Percentiles rank a stretch among this genome's conserved stretches.
Evolutionary conservation across 2,113 vertebrate genomes (phyloP).

Genomic region (Diadophis punctatus): DNA sequence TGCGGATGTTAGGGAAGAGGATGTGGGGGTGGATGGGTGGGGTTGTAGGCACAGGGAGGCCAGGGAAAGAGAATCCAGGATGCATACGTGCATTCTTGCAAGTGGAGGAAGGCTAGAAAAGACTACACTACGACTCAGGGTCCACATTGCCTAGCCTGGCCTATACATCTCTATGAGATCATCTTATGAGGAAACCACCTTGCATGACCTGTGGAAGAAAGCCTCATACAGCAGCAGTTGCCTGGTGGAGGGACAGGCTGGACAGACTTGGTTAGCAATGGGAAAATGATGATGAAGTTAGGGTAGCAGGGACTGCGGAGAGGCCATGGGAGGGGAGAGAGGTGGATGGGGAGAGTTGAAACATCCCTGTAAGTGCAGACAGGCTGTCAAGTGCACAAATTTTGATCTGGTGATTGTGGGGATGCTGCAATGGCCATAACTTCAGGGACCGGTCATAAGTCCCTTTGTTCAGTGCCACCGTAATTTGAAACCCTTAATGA

Average conservation of each 20-base stretch:
- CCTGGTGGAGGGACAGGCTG: background rate
- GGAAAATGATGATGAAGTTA: background rate
- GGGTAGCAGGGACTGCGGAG: background rate
- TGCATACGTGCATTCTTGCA: background rate
- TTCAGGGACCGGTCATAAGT: background rate
- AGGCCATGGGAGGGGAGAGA: background rate
- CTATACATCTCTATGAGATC: background rate
- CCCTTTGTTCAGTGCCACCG: background rate
- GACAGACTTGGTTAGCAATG: background rate
- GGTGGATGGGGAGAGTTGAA: background rate
- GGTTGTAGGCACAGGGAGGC: background rate
- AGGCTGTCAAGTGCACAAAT: background rate
- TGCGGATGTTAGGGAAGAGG: background rate
- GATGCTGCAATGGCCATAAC: background rate
- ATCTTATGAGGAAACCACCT: background rate
- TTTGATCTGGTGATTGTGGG: background rate
- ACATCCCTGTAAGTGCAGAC: background rate
- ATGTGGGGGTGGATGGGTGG: too few species aligned
- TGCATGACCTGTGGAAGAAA: background rate
- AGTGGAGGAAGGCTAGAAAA: background rate
- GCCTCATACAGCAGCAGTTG: background rate
- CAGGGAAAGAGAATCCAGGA: background rate
- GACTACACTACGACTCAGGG: background rate
- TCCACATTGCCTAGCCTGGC: background rate
- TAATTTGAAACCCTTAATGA: background rate